These are phyloP conservation scores for Taenaris catops DNA, from an alignment of 2,888 invertebrate genomes.

Conservation along the genomic window DNA sequence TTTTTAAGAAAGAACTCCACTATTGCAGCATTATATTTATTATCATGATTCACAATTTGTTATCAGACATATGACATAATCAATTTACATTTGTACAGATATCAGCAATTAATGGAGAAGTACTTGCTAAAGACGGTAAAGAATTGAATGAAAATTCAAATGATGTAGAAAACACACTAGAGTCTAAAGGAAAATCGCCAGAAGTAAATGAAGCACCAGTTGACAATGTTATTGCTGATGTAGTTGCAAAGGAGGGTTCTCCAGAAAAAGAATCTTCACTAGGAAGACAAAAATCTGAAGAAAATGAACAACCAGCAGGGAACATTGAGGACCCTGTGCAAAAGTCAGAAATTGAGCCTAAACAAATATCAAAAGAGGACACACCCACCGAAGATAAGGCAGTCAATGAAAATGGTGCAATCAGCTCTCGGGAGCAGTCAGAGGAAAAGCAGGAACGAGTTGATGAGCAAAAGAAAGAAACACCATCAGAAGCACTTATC, in stretches of 20 bases:
- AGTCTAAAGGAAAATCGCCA: slow-evolving; percentile 22
- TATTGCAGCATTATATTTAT: too few relatives aligned
- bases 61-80: too few relatives aligned
- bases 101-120: slow-evolving; percentile 53
- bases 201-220: slow-evolving; percentile 27
- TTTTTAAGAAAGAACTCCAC: too few relatives aligned
- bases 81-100: slow-evolving; percentile 5
- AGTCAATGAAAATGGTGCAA: slow-evolving; percentile 59
- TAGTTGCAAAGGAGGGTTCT: slow-evolving; percentile 27
- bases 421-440: slow-evolving; percentile 65
- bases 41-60: too few relatives aligned
- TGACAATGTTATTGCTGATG: slow-evolving; percentile 20
- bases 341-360: slow-evolving; percentile 38
- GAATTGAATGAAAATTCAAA: slow-evolving; percentile 50
- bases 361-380: slow-evolving; percentile 46
- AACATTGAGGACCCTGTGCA: slow-evolving; percentile 39
- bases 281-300: slow-evolving; percentile 45
- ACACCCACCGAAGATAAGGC: slow-evolving; percentile 48
- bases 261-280: slow-evolving; percentile 31
- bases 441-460: slow-evolving; percentile 47
- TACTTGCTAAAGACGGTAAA: slow-evolving; percentile 34
- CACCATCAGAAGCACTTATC: slow-evolving; percentile 62
- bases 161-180: slow-evolving; percentile 36
- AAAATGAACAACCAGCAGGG: slow-evolving; percentile 29
- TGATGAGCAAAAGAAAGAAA: slow-evolving; percentile 49